phyloP scores from a whole-genome alignment of 2,113 vertebrate species.

The Paramormyrops kingsleyae region DNA sequence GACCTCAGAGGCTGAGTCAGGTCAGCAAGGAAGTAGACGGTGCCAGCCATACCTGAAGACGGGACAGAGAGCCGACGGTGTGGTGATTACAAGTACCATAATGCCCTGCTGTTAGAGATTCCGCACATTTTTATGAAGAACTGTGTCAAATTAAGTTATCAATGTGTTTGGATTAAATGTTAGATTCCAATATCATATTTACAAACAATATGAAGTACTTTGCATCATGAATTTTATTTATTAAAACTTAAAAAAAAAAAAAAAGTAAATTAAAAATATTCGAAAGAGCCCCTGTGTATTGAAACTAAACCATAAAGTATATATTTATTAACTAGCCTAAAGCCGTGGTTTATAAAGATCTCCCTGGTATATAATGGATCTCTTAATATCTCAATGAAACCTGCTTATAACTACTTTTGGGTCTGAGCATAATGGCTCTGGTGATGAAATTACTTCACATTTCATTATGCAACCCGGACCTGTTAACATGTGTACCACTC shows the following conservation, averaged over 20 bases:
- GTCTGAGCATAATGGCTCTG: not conserved
- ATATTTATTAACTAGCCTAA: not conserved
- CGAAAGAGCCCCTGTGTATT: not conserved
- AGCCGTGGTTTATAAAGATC: not conserved
- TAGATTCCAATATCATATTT: not conserved
- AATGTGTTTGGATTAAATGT: not conserved
- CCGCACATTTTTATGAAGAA: not conserved
- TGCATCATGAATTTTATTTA: not conserved
- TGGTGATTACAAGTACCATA: not conserved
- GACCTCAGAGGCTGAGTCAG: conserved; percentile 78
- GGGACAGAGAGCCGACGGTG: conserved; percentile 28
- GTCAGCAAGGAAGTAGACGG: conserved; percentile 91
- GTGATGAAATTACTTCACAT: not conserved
- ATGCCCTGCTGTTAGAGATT: not conserved
- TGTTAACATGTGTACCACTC: not conserved
- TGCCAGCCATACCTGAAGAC: conserved; percentile 87
- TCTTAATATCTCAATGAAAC: not conserved
- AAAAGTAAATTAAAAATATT: not conserved
- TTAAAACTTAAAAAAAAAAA: not conserved
- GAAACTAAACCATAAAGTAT: not conserved
- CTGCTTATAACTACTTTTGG: not conserved
- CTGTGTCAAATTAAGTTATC: not conserved
- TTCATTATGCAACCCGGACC: not conserved
- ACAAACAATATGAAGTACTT: not conserved
- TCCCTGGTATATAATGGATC: not conserved